Percentiles rank a stretch among this genome's conserved stretches.
Conservation (phyloP, 2,888 invertebrate species). For the Drosophila kambysellisi region DNA sequence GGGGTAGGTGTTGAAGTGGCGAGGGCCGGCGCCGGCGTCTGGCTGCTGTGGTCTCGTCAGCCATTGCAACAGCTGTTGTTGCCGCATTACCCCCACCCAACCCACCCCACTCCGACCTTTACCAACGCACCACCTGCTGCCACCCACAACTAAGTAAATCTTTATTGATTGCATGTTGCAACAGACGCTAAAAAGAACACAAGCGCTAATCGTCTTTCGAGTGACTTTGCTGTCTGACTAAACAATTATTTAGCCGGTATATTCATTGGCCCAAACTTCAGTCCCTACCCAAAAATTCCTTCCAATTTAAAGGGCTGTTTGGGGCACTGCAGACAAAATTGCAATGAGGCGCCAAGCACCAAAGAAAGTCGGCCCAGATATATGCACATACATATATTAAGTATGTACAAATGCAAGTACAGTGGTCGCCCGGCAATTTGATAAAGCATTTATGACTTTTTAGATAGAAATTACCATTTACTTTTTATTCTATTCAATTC, state of each 20-base stretch:
- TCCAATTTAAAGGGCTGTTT: constrained; percentile 18
- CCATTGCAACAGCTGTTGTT: constrained; percentile 77
- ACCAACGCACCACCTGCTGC: neutral
- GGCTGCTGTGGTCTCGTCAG: constrained; percentile 69
- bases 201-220: constrained; percentile 64
- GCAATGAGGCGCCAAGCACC: constrained; percentile 45
- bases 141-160: constrained; percentile 57
- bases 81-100: constrained; percentile 61
- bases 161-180: constrained; percentile 76
- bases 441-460: too few species aligned
- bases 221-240: constrained; percentile 65
- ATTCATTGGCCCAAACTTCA: constrained; percentile 37
- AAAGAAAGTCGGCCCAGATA: constrained; percentile 45
- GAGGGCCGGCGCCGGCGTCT: constrained; percentile 69
- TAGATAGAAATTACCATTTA: neutral
- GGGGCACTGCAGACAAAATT: constrained; percentile 56
- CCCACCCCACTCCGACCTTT: constrained; percentile 8
- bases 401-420: constrained; percentile 15
- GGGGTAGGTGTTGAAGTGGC: constrained; percentile 40
- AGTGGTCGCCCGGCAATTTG: neutral
- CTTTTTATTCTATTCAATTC: neutral
- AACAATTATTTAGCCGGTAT: constrained; percentile 63
- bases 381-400: constrained; percentile 22
- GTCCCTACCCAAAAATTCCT: neutral
- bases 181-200: constrained; percentile 47